phyloP scores from a whole-genome alignment of 1,140 invertebrate species.

The Platyscapa corneri region DNA sequence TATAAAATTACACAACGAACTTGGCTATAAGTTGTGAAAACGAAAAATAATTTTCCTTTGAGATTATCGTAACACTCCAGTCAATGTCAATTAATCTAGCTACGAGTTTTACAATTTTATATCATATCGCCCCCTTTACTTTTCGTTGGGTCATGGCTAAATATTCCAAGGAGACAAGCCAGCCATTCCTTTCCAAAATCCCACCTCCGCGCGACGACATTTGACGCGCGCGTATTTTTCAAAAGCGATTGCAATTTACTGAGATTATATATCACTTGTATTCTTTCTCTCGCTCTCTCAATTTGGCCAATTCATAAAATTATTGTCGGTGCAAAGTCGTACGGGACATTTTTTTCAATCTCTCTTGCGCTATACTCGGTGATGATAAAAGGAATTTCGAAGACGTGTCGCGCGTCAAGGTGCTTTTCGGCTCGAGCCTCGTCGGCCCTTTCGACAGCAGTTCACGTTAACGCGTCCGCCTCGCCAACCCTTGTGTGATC shows the following conservation, averaged over 20 bases:
- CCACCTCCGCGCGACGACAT: background rate
- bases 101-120: conserved; percentile 50
- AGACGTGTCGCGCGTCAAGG: too few relatives aligned
- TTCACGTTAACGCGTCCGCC: background rate
- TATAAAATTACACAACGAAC: conserved; percentile 53
- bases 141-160: conserved; percentile 52
- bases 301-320: conserved; percentile 50
- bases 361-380: background rate
- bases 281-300: conserved; percentile 21
- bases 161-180: conserved; percentile 36
- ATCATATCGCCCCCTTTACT: conserved; percentile 39
- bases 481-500: background rate
- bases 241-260: conserved; percentile 33
- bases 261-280: conserved; percentile 43
- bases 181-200: conserved; percentile 48
- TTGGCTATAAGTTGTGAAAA: conserved; percentile 50
- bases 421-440: too few relatives aligned
- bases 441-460: conserved; percentile 36
- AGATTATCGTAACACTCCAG: conserved; percentile 48
- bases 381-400: background rate
- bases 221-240: conserved; percentile 7
- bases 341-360: background rate
- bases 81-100: conserved; percentile 51
- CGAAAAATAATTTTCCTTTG: conserved; percentile 45
- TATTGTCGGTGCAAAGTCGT: conserved; percentile 47